These are phyloP conservation scores for Eulemur mongoz DNA, from an alignment of 2,797 vertebrate genomes.

Conservation along the genomic window DNA sequence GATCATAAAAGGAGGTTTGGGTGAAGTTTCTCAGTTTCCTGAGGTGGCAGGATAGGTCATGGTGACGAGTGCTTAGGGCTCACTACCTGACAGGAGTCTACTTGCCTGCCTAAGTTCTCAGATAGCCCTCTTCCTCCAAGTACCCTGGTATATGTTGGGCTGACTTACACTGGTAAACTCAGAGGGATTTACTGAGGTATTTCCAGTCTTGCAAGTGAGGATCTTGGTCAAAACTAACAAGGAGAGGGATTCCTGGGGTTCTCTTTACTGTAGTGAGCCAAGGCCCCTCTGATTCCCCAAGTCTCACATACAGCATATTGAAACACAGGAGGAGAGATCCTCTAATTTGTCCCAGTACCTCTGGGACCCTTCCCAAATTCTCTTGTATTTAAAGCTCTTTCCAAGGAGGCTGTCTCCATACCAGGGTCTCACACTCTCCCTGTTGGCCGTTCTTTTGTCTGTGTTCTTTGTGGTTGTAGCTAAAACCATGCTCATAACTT, in stretches of 20 bases:
- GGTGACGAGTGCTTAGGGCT: neutral
- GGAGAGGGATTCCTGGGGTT: neutral
- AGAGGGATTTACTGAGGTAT: neutral
- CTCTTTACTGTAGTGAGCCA: neutral
- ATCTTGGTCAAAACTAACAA: neutral
- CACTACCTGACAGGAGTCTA: neutral
- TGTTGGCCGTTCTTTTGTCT: neutral
- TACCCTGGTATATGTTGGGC: neutral
- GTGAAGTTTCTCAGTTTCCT: slow-evolving; percentile 10
- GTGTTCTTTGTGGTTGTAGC: neutral
- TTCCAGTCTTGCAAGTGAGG: neutral
- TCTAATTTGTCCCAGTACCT: neutral
- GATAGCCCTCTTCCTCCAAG: neutral
- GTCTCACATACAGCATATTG: neutral
- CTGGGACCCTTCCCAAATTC: neutral
- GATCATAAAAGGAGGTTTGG: neutral
- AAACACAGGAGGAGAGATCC: neutral
- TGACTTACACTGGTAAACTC: neutral
- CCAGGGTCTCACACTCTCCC: neutral
- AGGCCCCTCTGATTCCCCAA: neutral
- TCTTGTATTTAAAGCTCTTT: neutral
- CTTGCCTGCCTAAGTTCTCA: neutral
- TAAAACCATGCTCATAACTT: neutral
- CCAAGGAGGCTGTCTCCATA: neutral
- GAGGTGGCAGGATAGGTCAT: neutral